phyloP scores from a whole-genome alignment of 2,113 vertebrate genomes.

The Gopherus evgoodei region DNA sequence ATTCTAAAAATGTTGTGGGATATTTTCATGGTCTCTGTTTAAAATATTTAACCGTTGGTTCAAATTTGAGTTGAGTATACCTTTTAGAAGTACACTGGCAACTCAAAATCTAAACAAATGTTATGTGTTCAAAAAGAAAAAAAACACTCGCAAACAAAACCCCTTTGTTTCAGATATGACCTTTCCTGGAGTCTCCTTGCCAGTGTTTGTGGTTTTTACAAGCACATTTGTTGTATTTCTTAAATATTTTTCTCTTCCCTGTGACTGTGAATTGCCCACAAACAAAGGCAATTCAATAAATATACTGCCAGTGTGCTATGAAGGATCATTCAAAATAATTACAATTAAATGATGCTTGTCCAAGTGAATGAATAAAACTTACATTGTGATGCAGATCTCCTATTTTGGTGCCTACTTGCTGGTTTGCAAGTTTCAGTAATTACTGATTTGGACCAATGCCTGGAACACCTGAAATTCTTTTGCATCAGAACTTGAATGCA shows the following conservation, averaged over 20 bases:
- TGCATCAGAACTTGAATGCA: background rate
- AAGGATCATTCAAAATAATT: constrained; percentile 36
- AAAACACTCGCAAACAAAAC: background rate
- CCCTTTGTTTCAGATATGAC: background rate
- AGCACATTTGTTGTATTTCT: background rate
- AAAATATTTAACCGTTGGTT: background rate
- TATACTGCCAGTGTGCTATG: background rate
- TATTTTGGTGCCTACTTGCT: background rate
- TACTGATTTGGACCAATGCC: constrained; percentile 7
- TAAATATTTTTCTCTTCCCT: background rate
- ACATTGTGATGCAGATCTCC: constrained; percentile 17
- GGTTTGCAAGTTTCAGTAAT: background rate
- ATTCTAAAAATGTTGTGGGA: background rate
- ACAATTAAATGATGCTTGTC: background rate
- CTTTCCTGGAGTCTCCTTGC: background rate
- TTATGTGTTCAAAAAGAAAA: background rate
- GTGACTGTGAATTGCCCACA: background rate
- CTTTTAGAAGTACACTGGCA: background rate
- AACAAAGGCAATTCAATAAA: background rate
- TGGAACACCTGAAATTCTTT: background rate
- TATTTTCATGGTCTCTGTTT: background rate
- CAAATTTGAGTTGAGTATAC: background rate
- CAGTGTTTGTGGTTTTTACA: background rate
- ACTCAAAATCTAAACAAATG: background rate
- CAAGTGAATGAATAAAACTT: constrained; percentile 34